Base-by-base conservation (phyloP, 1,140 invertebrate genomes). In the Aphaenogaster ashmeadi region DNA sequence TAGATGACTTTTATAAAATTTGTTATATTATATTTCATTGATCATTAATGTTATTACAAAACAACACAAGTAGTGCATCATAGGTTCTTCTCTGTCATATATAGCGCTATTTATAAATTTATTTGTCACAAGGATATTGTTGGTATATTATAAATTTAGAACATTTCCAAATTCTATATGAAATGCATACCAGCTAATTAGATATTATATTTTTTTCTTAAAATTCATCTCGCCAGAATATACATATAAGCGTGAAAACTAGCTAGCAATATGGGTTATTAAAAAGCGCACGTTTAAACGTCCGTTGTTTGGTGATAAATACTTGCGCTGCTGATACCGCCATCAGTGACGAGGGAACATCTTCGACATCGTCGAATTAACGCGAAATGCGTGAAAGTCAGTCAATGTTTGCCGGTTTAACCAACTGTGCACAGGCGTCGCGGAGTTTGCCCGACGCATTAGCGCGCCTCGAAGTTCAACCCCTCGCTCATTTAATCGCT, bases 371-470 rank as follows among this genome's bases (percentile, higher is more conserved):
- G 41, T 36, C 83, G 33, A 78, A 38, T 33, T 52, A 75, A 86
- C 62, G 50, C 36, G 83, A 85, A 67, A 86, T 66, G 75, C 74
- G 64, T 71, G 64, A 67, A 72, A 78, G 89, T 92, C 93, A 93
- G 94, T 93, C 92, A 94, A 93, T 95, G 93, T 95, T 95, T 94
- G 92, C 93, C 41, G 90, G 92, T 89, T 91, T 94, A 94, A 94
- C 92, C 93, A 94, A 94, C 90, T 92, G 92, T 93, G 88, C 78
- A 72, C 38, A 88, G 83, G 62, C 80, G 86, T 75, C 89, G 64
- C 84, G 72, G 87, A 92, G 92, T 94, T 94, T 94, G 90, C 90
- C 71, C 91, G 90, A 90, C 75, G 92, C 89, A 93, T 94, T 78
- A 93, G 88, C 90, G 88, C 91, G 85, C 88, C 83, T 93, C 83